These are phyloP conservation scores for Polyploca ridens DNA, from an alignment of 2,888 invertebrate genomes.

Conservation along the genomic window DNA sequence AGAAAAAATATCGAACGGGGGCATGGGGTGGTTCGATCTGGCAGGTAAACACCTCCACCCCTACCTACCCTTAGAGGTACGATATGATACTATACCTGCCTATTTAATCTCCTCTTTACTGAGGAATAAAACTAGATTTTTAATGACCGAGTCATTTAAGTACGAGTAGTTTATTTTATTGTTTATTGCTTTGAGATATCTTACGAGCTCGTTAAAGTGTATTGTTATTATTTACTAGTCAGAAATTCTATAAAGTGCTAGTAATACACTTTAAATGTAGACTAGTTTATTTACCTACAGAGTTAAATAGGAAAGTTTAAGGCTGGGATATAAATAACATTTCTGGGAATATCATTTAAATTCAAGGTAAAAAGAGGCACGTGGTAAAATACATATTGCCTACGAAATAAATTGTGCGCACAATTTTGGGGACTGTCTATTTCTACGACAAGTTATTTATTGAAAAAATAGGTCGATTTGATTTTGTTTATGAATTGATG, in stretches of 20 bases:
- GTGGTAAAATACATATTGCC: neutral
- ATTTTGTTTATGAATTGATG: neutral
- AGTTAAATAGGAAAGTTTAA: no score
- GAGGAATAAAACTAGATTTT: neutral
- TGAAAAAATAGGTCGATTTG: neutral
- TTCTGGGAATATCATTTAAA: neutral
- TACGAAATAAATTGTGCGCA: neutral
- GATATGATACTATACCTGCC: neutral
- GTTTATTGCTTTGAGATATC: constrained; percentile 2
- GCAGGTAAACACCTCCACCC: constrained; percentile 23
- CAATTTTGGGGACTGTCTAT: neutral
- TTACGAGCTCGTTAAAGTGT: constrained; percentile 5
- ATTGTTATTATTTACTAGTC: neutral
- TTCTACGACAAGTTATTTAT: neutral
- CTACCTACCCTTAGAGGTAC: constrained; percentile 15
- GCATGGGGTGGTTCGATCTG: constrained; percentile 26
- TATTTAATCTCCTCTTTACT: neutral
- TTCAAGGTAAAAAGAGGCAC: neutral
- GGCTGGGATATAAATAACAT: neutral
- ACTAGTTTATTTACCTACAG: no score
- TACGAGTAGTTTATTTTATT: neutral
- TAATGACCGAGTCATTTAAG: neutral
- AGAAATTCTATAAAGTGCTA: neutral
- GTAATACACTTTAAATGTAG: neutral
- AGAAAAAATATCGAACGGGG: constrained; percentile 34